Conservation (phyloP, 2,797 vertebrate species). For the Aulostomus chinensis region DNA sequence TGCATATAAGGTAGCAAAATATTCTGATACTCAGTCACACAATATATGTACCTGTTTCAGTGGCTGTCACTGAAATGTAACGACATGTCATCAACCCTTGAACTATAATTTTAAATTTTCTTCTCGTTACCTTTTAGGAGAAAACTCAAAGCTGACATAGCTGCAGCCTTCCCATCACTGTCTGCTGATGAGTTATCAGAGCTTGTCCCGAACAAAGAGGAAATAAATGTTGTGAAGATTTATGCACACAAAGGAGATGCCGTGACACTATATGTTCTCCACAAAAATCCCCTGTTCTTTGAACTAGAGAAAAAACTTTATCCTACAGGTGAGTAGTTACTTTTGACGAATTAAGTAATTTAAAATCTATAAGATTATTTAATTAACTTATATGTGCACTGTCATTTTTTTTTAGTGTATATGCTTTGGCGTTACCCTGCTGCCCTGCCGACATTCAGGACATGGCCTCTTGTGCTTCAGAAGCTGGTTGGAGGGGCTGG, state of each 20-base stretch:
- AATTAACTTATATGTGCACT: neutral
- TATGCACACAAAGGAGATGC: conserved; percentile 90
- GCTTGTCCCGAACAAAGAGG: conserved; percentile 91
- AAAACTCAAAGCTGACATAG: conserved; percentile 88
- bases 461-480: conserved; percentile 92
- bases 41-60: too few relatives aligned
- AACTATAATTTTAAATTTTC: neutral
- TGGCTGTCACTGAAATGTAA: neutral
- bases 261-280: conserved; percentile 85
- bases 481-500: conserved; percentile 94
- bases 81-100: neutral
- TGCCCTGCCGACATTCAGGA: conserved; percentile 87
- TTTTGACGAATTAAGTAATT: neutral
- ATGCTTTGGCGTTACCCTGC: conserved; percentile 87
- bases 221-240: conserved; percentile 89
- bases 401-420: conserved; percentile 82
- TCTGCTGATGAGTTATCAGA: conserved; percentile 83
- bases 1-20: too few relatives aligned
- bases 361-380: neutral
- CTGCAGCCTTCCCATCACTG: conserved; percentile 83
- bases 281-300: conserved; percentile 92
- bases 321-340: conserved; percentile 87
- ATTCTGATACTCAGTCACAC: too few relatives aligned
- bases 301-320: conserved; percentile 88
- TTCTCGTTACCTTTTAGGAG: too few relatives aligned